Evolutionary conservation across 2,797 vertebrate species (phyloP), one percentile per base, ranked within the genome.

Genomic region (Scarus forsteni): DNA sequence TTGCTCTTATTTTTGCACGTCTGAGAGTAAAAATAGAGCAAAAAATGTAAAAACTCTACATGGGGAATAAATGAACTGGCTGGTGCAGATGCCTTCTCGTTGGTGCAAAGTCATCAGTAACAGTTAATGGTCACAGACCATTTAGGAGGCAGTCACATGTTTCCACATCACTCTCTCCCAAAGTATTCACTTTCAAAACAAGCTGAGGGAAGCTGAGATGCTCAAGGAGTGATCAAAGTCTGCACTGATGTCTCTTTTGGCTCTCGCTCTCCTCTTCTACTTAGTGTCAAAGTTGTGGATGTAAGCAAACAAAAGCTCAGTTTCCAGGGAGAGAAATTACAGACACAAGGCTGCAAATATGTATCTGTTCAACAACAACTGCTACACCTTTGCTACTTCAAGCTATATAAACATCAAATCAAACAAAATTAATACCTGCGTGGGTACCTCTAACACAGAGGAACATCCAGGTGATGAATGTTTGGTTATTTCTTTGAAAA

Each of bases 111-210:
- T 66, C 13, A 34, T 54, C 19, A 43, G 36, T 53, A 62, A 62
- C 3, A 14, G 49, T 53, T 12, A 40, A 48, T 11, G 16, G 39
- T 8, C 53, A 14, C 14, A 60, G 55, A 66, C 55, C 56, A 55
- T 77, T 34, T 3, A 27, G 50, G 35, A 27, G 50, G 48, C 60
- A 42, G 50, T 40, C 18, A 27, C 2, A 19, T 39, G 38, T 83
- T 44, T 77, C 46, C 56, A 77, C 63, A 59, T 79, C 51, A 27
- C 51, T 74, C 70, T 69, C 42, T 45, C 51, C 9, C 18, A 14
- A 59, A 72, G 57, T 55, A 51, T 66, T 61, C 16, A 8, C 68
- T 66, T 54, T 70, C 65, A 68, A 66, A 70, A 62, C 60, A 64
- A 51, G 42, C 18, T 0, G 39, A 9, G 44, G 55, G n/a, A 16